Evolutionary conservation across 2,888 invertebrate genomes (phyloP).

Genomic region (Melanostoma scalare): DNA sequence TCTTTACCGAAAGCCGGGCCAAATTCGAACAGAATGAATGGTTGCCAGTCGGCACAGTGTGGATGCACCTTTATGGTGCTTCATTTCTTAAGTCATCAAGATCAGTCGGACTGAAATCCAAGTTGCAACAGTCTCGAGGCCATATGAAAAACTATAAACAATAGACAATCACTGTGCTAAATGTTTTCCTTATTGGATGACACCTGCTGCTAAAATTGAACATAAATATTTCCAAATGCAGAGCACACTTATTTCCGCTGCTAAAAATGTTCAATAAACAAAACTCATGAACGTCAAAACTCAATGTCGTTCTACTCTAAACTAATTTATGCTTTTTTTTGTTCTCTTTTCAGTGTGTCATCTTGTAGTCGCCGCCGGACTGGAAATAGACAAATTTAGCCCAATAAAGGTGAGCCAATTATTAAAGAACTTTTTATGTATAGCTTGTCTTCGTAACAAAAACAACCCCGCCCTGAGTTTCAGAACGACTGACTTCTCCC

Average conservation of each 20-base stretch:
- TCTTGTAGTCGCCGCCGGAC: slow-evolving; percentile 2
- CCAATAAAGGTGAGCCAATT: slow-evolving; percentile 66
- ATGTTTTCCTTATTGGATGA: too few species aligned
- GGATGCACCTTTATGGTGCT: too few species aligned
- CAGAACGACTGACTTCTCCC: neutral
- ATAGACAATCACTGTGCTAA: too few species aligned
- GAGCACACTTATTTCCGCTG: neutral
- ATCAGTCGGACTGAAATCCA: too few species aligned
- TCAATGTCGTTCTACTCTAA: slow-evolving; percentile 52
- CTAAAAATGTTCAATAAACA: neutral
- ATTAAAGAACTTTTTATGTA: slow-evolving; percentile 25
- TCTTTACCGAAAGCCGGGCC: too few species aligned
- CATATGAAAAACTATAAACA: too few species aligned
- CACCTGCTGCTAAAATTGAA: too few species aligned
- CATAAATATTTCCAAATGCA: neutral
- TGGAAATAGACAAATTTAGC: slow-evolving; percentile 38
- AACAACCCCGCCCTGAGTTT: neutral
- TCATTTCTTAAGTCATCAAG: too few species aligned
- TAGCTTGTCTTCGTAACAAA: neutral
- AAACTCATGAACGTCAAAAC: slow-evolving; percentile 7
- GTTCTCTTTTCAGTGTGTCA: slow-evolving; percentile 48
- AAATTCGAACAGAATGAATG: too few species aligned
- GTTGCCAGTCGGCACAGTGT: too few species aligned
- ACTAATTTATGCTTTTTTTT: slow-evolving; percentile 37
- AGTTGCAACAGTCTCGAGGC: too few species aligned